Evolutionary conservation across 2,797 vertebrate species (phyloP).

Genomic region (Eupleurogrammus muticus): DNA sequence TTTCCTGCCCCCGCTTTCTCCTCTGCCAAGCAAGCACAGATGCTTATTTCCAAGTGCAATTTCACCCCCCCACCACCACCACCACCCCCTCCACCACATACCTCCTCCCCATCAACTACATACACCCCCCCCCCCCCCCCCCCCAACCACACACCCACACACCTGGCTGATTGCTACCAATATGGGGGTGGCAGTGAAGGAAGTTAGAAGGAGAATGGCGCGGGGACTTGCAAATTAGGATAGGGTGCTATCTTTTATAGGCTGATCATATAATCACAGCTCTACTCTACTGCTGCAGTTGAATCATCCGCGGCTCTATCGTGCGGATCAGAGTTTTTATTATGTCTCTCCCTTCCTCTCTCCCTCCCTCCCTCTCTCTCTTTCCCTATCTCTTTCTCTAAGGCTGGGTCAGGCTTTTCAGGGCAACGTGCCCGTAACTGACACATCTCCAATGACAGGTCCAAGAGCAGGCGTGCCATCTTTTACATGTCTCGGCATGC

Average conservation of each 20-base stretch:
- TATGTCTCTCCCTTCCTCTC: slow-evolving; percentile 22
- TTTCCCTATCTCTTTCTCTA: too few species aligned
- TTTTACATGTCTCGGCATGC: slow-evolving; percentile 63
- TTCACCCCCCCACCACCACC: slow-evolving; percentile 30
- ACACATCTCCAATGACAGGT: slow-evolving; percentile 70
- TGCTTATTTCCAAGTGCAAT: slow-evolving; percentile 82
- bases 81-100: not conserved
- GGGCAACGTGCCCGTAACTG: slow-evolving; percentile 57
- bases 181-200: slow-evolving; percentile 60
- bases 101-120: too few species aligned
- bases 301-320: slow-evolving; percentile 47
- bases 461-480: slow-evolving; percentile 50
- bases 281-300: slow-evolving; percentile 42
- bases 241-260: slow-evolving; percentile 63
- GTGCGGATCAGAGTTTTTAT: slow-evolving; percentile 36
- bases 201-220: slow-evolving; percentile 48
- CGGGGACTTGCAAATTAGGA: slow-evolving; percentile 63
- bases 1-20: slow-evolving; percentile 83
- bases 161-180: slow-evolving; percentile 85
- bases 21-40: slow-evolving; percentile 80
- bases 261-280: slow-evolving; percentile 65
- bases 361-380: too few species aligned
- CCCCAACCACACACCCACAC: slow-evolving; percentile 74
- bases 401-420: slow-evolving; percentile 49
- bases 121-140: slow-evolving; percentile 21